These are phyloP conservation scores for Nomia melanderi DNA, from an alignment of 1,140 invertebrate species.

Conservation along the genomic window DNA sequence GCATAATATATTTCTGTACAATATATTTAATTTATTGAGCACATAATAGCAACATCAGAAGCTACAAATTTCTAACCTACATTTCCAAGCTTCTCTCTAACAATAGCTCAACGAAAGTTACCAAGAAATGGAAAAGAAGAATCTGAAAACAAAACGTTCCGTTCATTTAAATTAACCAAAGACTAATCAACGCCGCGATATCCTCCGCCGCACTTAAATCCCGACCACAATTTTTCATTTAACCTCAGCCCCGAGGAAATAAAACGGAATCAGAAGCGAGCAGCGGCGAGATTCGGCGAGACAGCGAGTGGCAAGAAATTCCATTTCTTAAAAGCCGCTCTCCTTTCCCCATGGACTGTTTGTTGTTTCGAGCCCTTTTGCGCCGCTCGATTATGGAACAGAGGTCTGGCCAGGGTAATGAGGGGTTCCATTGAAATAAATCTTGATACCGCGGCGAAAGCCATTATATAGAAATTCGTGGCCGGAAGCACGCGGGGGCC, in stretches of 20 bases:
- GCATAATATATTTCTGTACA: too few species aligned
- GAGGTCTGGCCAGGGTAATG: conserved; percentile 27
- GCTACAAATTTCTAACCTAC: too few species aligned
- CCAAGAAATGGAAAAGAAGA: too few species aligned
- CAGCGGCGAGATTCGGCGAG: too few species aligned
- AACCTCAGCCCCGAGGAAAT: neutral
- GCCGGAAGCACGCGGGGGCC: conserved; percentile 55
- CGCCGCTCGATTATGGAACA: conserved; percentile 23
- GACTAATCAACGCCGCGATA: neutral
- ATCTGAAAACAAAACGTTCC: neutral
- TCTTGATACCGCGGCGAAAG: conserved; percentile 40
- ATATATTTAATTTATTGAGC: too few species aligned
- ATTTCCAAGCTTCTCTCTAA: too few species aligned
- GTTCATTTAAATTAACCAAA: neutral
- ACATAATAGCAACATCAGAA: too few species aligned
- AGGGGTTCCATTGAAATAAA: conserved; percentile 43
- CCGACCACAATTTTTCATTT: neutral
- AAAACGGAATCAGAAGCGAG: neutral
- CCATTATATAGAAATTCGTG: conserved; percentile 73
- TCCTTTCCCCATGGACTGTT: conserved; percentile 11
- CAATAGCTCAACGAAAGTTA: too few species aligned
- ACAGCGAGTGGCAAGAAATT: neutral
- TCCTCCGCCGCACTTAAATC: too few species aligned
- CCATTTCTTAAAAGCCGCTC: neutral
- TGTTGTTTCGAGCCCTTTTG: conserved; percentile 4